Conservation (phyloP, 2,113 vertebrate species). For the Neotoma lepida region DNA sequence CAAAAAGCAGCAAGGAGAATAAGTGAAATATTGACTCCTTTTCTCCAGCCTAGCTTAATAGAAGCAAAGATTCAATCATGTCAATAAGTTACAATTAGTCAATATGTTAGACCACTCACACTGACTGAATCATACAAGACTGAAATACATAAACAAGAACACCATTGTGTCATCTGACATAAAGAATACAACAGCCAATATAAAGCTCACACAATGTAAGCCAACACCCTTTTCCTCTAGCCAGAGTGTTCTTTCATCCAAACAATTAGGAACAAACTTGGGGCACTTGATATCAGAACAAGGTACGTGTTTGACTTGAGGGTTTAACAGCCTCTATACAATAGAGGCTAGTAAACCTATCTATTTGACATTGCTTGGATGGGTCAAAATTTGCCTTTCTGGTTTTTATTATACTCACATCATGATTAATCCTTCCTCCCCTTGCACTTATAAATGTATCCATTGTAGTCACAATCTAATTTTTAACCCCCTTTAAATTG, state of each 20-base stretch:
- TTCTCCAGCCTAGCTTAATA: not conserved
- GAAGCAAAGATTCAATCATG: constrained; percentile 21
- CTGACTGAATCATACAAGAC: constrained; percentile 46
- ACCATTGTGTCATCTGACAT: not conserved
- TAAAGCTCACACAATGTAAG: not conserved
- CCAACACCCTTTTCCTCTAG: not conserved
- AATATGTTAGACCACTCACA: constrained; percentile 51
- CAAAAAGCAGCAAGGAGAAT: not conserved
- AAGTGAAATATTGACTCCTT: not conserved
- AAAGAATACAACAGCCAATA: not conserved
- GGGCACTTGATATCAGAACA: not conserved
- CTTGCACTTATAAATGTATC: not conserved
- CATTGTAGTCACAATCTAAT: not conserved
- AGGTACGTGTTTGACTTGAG: not conserved
- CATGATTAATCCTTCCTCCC: not conserved
- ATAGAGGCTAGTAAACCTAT: not conserved
- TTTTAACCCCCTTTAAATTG: constrained; percentile 15
- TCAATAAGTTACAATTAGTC: constrained; percentile 40
- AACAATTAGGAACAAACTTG: not conserved
- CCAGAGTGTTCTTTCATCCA: constrained; percentile 27
- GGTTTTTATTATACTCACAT: not conserved
- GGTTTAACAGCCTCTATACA: not conserved
- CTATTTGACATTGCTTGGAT: not conserved
- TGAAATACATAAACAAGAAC: constrained; percentile 49
- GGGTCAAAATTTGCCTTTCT: not conserved